Base-by-base conservation (phyloP, 2,113 vertebrate species). In the Macquaria ambigua region DNA sequence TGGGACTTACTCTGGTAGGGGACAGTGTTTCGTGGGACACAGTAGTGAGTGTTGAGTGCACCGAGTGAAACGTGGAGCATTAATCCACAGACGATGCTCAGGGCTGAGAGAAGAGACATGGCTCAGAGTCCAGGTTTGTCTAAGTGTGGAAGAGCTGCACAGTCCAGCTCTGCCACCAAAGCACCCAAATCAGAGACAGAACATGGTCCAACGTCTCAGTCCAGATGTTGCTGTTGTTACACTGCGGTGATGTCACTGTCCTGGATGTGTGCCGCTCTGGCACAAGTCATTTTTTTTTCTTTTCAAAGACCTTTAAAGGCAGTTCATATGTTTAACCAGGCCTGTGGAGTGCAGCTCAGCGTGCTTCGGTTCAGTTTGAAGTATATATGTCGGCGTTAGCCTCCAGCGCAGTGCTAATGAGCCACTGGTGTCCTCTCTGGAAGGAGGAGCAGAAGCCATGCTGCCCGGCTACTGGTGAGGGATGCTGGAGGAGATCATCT, bases 11-110 rank as follows among this genome's bases (percentile, higher is more conserved):
- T 90, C 68, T 90, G 88, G 84, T 91, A 94, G 16, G 81, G 64
- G 77, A 96, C 83, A 1, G 93, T 95, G 77, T 90, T 93, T 31
- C 95, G 89, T 39, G 95, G 94, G 37, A 87, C 75, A 77, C 90
- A 88, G 61, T 92, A 89, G 58, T 62, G 87, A 55, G 56, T 15
- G 84, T 73, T 62, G 79, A 67, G 58, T 14, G 69, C 58, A 83
- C 83, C 48, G 14, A 76, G 52, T 5, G 88, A 89, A 55, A 88
- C 68, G 28, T 77, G 83, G 58, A 95, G 86, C 86, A 93, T 79
- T 75, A 92, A 84, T 87, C 89, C 87, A 87, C 87, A 89, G 80
- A 94, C 3, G 52, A 94, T 43, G 74, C 77, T 85, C 74, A 93
- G 75, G 37, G 67, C 68, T 21, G 62, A 74, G 71, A 93, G 85